These are phyloP conservation scores for Oreocharis arfaki DNA, from an alignment of 2,113 vertebrate genomes.

Conservation along the genomic window DNA sequence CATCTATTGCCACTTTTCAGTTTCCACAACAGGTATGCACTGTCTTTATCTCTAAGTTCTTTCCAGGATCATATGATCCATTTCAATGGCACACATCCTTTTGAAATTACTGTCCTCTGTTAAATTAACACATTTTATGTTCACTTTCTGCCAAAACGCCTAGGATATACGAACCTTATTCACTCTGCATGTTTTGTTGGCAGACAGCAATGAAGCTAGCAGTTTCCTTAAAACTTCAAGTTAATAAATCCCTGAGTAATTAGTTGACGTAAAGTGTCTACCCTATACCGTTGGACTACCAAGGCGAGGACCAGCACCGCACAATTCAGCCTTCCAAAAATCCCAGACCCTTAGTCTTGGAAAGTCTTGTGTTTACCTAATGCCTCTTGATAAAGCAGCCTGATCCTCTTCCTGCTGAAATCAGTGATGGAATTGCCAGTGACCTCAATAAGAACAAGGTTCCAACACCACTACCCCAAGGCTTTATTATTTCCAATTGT, in stretches of 20 bases:
- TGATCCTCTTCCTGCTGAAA: not conserved
- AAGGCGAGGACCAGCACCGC: not conserved
- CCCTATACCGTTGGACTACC: not conserved
- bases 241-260: not conserved
- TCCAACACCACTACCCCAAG: not conserved
- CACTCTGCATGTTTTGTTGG: not conserved
- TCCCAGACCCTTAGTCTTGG: not conserved
- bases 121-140: not conserved
- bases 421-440: not conserved
- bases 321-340: not conserved
- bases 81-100: not conserved
- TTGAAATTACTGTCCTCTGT: not conserved
- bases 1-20: not conserved
- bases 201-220: not conserved
- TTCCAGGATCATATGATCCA: not conserved
- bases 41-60: not conserved
- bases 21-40: not conserved
- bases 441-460: not conserved
- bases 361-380: not conserved
- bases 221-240: not conserved
- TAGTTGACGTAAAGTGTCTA: not conserved
- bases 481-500: not conserved
- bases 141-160: not conserved
- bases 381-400: not conserved
- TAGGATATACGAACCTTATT: not conserved